Evolutionary conservation across 2,888 invertebrate species (phyloP).

Genomic region (Molorchus minor): DNA sequence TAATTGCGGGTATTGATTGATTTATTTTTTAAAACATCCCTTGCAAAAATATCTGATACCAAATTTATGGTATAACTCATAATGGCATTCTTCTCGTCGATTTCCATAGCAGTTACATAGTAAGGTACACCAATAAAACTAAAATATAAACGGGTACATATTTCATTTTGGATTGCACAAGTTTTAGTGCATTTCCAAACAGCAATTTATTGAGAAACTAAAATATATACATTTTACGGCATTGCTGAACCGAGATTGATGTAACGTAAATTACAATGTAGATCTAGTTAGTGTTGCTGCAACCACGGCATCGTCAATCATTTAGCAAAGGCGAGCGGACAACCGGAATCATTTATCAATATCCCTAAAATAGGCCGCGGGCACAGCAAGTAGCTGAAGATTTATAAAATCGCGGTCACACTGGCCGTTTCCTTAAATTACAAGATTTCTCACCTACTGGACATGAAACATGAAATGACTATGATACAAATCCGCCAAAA

Average conservation of each 20-base stretch:
- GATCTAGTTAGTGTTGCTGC: constrained; percentile 30
- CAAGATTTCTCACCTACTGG: too few relatives aligned
- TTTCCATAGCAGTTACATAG: too few relatives aligned
- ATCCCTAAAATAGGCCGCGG: constrained; percentile 15
- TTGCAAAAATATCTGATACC: too few relatives aligned
- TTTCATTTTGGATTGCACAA: constrained; percentile 20
- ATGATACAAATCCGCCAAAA: too few relatives aligned
- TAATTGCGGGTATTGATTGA: too few relatives aligned
- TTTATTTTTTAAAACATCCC: too few relatives aligned
- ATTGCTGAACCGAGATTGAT: constrained; percentile 30
- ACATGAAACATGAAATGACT: too few relatives aligned
- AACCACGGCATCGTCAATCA: constrained; percentile 29
- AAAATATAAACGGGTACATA: constrained; percentile 11
- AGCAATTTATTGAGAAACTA: constrained; percentile 30
- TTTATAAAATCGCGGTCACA: background rate
- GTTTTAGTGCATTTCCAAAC: constrained; percentile 17
- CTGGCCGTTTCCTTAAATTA: background rate
- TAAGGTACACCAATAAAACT: too few relatives aligned
- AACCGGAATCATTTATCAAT: constrained; percentile 22
- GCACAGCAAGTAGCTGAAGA: background rate
- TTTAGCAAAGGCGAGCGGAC: constrained; percentile 26
- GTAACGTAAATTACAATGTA: constrained; percentile 35
- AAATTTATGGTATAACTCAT: too few relatives aligned
- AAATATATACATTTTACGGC: constrained; percentile 29
- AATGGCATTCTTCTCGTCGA: too few relatives aligned